phyloP scores from a whole-genome alignment of 1,140 invertebrate genomes.

The Aplysia californica region DNA sequence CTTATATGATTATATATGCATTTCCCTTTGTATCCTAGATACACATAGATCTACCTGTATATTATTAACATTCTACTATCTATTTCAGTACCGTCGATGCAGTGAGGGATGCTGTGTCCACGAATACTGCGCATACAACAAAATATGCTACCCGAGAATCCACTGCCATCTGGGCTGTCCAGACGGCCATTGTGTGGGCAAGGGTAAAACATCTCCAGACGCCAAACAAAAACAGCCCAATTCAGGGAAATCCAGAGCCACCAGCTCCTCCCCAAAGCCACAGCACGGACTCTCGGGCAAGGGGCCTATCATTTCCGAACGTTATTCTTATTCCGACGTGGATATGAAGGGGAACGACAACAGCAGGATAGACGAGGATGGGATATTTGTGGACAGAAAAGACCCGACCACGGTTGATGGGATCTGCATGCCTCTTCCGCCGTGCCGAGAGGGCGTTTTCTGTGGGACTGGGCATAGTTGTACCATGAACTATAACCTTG shows the following conservation, averaged over 20 bases:
- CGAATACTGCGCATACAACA: slow-evolving; percentile 56
- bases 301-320: neutral
- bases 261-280: too few species aligned
- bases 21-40: too few species aligned
- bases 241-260: too few species aligned
- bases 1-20: too few species aligned
- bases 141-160: slow-evolving; percentile 61
- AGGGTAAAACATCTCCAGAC: neutral
- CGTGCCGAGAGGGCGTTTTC: slow-evolving; percentile 38
- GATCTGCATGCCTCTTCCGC: slow-evolving; percentile 53
- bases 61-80: slow-evolving; percentile 23
- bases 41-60: too few species aligned
- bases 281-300: too few species aligned
- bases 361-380: too few species aligned
- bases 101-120: slow-evolving; percentile 60
- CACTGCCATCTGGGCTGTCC: slow-evolving; percentile 56
- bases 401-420: too few species aligned
- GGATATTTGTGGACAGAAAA: too few species aligned
- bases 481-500: slow-evolving; percentile 54
- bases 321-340: neutral
- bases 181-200: slow-evolving; percentile 49
- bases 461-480: slow-evolving; percentile 51
- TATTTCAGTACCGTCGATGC: slow-evolving; percentile 56
- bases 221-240: too few species aligned
- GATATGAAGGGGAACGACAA: too few species aligned